Conservation (phyloP, 2,113 vertebrate genomes). For the Lophius piscatorius region DNA sequence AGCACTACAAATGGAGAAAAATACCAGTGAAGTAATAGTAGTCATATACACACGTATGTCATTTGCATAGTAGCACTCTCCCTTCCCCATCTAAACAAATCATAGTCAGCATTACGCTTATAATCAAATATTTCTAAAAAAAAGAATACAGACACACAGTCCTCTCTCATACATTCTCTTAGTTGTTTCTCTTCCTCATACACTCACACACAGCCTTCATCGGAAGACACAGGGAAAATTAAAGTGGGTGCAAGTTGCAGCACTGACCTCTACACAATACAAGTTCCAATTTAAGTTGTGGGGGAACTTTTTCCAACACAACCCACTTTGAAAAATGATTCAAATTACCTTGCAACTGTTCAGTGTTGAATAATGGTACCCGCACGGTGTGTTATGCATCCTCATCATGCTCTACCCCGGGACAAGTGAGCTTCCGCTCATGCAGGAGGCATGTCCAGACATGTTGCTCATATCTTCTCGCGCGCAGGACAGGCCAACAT, state of each 20-base stretch:
- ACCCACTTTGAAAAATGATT: conserved; percentile 15
- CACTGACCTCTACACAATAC: conserved; percentile 34
- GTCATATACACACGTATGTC: too few relatives aligned
- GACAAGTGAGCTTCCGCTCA: conserved; percentile 20
- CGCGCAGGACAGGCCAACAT: conserved; percentile 4
- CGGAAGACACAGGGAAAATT: conserved; percentile 19
- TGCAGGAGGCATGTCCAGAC: conserved; percentile 70
- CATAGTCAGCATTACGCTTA: background rate
- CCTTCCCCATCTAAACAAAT: too few relatives aligned
- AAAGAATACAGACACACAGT: conserved; percentile 1
- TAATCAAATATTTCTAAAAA: conserved; percentile 33
- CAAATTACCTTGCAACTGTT: conserved; percentile 53
- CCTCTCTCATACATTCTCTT: too few relatives aligned
- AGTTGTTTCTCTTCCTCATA: conserved; percentile 1
- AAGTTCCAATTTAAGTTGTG: conserved; percentile 22
- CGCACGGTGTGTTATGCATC: conserved; percentile 11
- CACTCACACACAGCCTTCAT: conserved; percentile 21
- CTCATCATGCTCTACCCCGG: background rate
- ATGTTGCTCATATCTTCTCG: conserved; percentile 43
- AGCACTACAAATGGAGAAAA: background rate
- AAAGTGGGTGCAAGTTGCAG: conserved; percentile 24
- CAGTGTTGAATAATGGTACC: conserved; percentile 20
- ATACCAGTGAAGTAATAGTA: background rate
- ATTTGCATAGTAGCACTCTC: conserved; percentile 20
- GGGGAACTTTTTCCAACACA: conserved; percentile 14